Evolutionary conservation across 2,797 vertebrate species (phyloP).

Genomic region (Neosilurus mollespiculum): DNA sequence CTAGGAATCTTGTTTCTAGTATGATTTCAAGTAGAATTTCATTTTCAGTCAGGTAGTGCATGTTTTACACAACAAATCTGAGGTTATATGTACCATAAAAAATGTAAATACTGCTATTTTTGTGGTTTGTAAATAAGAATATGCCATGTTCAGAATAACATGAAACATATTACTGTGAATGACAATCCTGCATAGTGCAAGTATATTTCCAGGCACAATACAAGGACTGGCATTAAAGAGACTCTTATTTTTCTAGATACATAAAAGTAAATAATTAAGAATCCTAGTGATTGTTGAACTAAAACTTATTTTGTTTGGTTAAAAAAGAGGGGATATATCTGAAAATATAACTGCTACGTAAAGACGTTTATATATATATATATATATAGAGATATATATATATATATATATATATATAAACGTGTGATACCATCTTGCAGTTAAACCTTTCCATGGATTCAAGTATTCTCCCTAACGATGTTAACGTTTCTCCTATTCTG

Average conservation of each 20-base stretch:
- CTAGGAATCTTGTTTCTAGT: not conserved
- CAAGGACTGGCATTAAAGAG: constrained; percentile 45
- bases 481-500: constrained; percentile 1
- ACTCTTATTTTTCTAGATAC: constrained; percentile 47
- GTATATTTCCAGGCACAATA: constrained; percentile 45
- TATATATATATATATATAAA: not conserved
- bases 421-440: constrained; percentile 1
- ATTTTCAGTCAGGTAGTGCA: not conserved
- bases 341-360: constrained; percentile 5
- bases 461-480: not conserved
- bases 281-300: constrained; percentile 17
- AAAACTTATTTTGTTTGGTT: not conserved
- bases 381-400: not conserved
- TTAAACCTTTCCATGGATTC: not conserved
- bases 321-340: not conserved
- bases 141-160: constrained; percentile 61
- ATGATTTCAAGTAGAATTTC: not conserved
- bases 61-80: not conserved
- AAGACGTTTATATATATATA: not conserved
- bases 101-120: constrained; percentile 76
- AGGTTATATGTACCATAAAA: constrained; percentile 56
- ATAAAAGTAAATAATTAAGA: constrained; percentile 9
- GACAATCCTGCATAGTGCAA: constrained; percentile 70
- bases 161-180: constrained; percentile 71
- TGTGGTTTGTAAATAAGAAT: constrained; percentile 67